Percentiles rank a stretch among this genome's conserved stretches.
Evolutionary conservation across 1,140 invertebrate species (phyloP).

Genomic region (Sarcophaga bullata): DNA sequence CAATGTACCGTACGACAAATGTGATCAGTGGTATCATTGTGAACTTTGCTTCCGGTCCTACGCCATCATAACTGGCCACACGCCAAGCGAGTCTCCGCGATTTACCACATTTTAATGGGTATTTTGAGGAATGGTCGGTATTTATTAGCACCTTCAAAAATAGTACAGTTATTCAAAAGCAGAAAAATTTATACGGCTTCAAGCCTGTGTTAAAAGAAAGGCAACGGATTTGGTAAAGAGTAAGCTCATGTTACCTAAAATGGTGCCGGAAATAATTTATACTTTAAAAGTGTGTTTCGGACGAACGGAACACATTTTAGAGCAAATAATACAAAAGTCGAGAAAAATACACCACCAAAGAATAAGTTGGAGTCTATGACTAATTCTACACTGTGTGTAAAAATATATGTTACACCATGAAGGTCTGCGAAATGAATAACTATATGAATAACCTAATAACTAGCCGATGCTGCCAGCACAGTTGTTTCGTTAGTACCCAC

Average conservation of each 20-base stretch:
- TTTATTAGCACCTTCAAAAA: slow-evolving; percentile 38
- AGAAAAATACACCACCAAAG: slow-evolving; percentile 15
- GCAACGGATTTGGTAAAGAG: too few relatives aligned
- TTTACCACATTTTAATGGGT: slow-evolving; percentile 30
- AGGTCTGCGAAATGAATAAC: slow-evolving; percentile 8
- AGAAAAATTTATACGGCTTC: too few relatives aligned
- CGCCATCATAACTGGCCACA: slow-evolving; percentile 23
- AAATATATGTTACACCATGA: slow-evolving; percentile 41
- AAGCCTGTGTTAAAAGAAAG: background rate
- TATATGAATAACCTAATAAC: slow-evolving; percentile 30
- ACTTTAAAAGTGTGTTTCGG: slow-evolving; percentile 40
- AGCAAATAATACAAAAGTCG: too few relatives aligned
- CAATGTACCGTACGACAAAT: too few relatives aligned
- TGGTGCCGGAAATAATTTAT: slow-evolving; percentile 38
- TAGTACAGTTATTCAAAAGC: slow-evolving; percentile 14
- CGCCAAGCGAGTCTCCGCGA: slow-evolving; percentile 1
- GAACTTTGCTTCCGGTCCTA: too few relatives aligned
- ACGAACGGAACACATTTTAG: slow-evolving; percentile 30
- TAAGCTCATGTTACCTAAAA: background rate
- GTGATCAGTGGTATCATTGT: too few relatives aligned
- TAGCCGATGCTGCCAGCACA: background rate
- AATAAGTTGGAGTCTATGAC: slow-evolving; percentile 32
- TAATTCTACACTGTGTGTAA: slow-evolving; percentile 28
- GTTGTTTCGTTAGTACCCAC: background rate
- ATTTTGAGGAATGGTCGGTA: slow-evolving; percentile 37